These are phyloP conservation scores for Tiaroga cobitis DNA, from an alignment of 2,797 vertebrate genomes.

Conservation along the genomic window DNA sequence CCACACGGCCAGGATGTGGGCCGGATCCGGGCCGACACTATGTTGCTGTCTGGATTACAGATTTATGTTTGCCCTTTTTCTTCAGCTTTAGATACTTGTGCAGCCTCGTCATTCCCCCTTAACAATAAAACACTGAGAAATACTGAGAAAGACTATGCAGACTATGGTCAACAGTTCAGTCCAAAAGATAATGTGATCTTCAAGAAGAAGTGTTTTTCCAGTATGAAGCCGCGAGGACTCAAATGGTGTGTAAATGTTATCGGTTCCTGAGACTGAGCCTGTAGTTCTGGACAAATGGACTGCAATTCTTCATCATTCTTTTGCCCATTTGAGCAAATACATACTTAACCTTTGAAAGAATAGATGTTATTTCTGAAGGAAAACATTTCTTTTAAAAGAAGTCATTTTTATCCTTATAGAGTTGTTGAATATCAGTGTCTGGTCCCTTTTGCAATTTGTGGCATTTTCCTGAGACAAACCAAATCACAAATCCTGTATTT, in stretches of 20 bases:
- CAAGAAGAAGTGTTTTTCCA: too few species aligned
- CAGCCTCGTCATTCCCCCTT: neutral
- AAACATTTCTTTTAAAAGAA: neutral
- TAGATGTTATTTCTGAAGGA: slow-evolving; percentile 8
- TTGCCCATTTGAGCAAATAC: neutral
- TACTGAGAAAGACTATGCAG: too few species aligned
- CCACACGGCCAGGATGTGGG: too few species aligned
- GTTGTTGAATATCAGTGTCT: slow-evolving; percentile 34
- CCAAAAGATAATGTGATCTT: too few species aligned
- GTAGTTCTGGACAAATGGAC: neutral
- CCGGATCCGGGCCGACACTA: too few species aligned
- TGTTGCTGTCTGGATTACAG: too few species aligned
- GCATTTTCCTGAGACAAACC: slow-evolving; percentile 44
- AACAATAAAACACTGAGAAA: too few species aligned
- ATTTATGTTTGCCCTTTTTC: neutral
- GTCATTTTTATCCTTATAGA: slow-evolving; percentile 16
- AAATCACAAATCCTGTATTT: slow-evolving; percentile 39
- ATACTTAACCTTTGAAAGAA: slow-evolving; percentile 26
- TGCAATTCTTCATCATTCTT: slow-evolving; percentile 4
- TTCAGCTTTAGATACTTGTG: neutral
- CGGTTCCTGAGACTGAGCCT: neutral
- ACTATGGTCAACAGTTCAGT: too few species aligned
- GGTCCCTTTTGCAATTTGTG: slow-evolving; percentile 11
- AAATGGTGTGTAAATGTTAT: neutral
- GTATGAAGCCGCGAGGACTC: neutral